A percentile compares a stretch with the other conserved stretches of the same genome.
Conservation (phyloP, 2,888 invertebrate genomes). For the Harpalus rufipes region DNA sequence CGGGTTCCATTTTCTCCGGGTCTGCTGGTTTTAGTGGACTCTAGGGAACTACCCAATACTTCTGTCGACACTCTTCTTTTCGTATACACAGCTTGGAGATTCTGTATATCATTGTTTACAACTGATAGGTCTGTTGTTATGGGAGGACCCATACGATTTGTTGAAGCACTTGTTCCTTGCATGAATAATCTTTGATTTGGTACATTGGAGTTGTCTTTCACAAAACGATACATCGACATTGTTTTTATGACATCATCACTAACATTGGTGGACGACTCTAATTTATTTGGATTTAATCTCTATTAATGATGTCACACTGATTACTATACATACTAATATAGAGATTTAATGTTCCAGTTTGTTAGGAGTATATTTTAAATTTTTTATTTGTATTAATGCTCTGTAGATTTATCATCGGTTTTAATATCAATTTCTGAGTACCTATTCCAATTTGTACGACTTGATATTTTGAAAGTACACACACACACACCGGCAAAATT, state of each 20-base stretch:
- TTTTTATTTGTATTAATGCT: too few relatives aligned
- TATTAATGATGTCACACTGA: too few relatives aligned
- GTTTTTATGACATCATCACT: neutral
- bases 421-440: too few relatives aligned
- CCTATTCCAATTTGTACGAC: too few relatives aligned
- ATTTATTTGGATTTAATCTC: neutral
- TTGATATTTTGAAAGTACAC: too few relatives aligned
- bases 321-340: too few relatives aligned
- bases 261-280: neutral
- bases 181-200: conserved; percentile 86
- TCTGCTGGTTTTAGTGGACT: conserved; percentile 90
- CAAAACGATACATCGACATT: conserved; percentile 86
- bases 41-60: conserved; percentile 90
- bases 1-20: conserved; percentile 88
- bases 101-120: conserved; percentile 76
- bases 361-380: too few relatives aligned
- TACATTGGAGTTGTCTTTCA: conserved; percentile 80
- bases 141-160: conserved; percentile 72
- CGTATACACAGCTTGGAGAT: conserved; percentile 88
- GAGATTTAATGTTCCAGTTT: too few relatives aligned
- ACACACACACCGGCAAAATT: too few relatives aligned
- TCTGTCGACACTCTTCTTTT: conserved; percentile 91
- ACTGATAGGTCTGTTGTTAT: conserved; percentile 74
- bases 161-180: conserved; percentile 81
- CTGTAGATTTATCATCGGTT: too few relatives aligned